phyloP scores from a whole-genome alignment of 2,888 invertebrate species.

The Oligia latruncula region DNA sequence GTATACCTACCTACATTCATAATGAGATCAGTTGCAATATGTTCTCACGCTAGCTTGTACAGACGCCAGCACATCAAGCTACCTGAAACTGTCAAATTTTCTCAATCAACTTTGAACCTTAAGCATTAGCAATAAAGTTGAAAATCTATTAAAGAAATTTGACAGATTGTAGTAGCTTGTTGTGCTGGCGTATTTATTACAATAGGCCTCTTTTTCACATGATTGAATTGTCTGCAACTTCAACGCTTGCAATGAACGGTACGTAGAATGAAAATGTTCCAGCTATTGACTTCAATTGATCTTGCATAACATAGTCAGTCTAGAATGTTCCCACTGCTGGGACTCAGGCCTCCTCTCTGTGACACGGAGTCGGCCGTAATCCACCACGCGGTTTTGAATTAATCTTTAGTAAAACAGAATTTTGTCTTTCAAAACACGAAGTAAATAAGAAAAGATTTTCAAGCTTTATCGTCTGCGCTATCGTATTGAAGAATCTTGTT shows the following conservation, averaged over 20 bases:
- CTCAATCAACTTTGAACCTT: no score
- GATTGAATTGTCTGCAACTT: constrained; percentile 16
- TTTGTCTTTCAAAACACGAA: constrained; percentile 18
- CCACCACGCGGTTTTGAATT: no score
- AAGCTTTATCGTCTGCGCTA: constrained; percentile 46
- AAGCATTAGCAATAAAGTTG: no score
- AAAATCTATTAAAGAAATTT: no score
- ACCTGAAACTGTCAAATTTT: no score
- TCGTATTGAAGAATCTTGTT: constrained; percentile 69
- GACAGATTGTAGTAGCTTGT: no score
- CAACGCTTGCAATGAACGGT: not conserved
- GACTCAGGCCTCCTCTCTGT: no score
- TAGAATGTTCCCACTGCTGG: no score
- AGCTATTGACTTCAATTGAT: constrained; percentile 1
- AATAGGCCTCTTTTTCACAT: constrained; percentile 17
- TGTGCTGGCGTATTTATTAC: not conserved
- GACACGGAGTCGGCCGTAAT: no score
- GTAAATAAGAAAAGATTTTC: constrained; percentile 46
- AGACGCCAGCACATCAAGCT: no score
- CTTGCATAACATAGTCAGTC: no score
- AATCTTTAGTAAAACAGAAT: not conserved
- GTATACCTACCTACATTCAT: not conserved
- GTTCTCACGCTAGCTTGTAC: constrained; percentile 30
- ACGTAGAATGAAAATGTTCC: not conserved
- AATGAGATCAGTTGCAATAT: not conserved